Evolutionary conservation across 1,140 invertebrate genomes (phyloP).

Genomic region (Prorops nasuta): DNA sequence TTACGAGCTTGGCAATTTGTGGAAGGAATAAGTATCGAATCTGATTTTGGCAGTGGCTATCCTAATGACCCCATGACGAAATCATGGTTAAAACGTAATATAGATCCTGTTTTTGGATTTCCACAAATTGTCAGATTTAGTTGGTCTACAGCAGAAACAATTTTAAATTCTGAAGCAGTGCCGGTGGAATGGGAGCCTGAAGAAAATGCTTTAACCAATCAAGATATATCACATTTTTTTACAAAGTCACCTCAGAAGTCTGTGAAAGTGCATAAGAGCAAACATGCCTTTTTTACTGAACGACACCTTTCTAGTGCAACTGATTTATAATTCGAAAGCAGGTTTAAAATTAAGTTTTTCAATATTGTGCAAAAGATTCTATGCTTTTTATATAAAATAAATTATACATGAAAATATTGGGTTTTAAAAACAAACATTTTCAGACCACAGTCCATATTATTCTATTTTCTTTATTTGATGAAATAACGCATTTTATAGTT

Average conservation of each 20-base stretch:
- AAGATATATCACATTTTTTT: conserved; percentile 48
- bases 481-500: conserved; percentile 9
- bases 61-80: conserved; percentile 94
- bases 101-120: conserved; percentile 94
- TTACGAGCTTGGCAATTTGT: conserved; percentile 86
- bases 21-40: conserved; percentile 67
- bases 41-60: conserved; percentile 94
- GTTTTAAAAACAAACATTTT: no score
- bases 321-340: no score
- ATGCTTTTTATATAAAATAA: no score
- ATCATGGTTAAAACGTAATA: conserved; percentile 78
- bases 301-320: conserved; percentile 35
- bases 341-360: no score
- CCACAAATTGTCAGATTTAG: conserved; percentile 94
- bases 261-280: conserved; percentile 22
- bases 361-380: no score
- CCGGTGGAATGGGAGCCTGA: conserved; percentile 71
- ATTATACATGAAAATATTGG: no score
- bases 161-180: conserved; percentile 73
- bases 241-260: conserved; percentile 18
- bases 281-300: conserved; percentile 45
- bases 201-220: conserved; percentile 4
- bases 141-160: conserved; percentile 91
- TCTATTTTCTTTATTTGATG: no score
- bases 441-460: no score